A percentile compares a stretch with the other conserved stretches of the same genome.
Evolutionary conservation across 2,888 invertebrate genomes (phyloP).

Genomic region (Torymus tubicola): DNA sequence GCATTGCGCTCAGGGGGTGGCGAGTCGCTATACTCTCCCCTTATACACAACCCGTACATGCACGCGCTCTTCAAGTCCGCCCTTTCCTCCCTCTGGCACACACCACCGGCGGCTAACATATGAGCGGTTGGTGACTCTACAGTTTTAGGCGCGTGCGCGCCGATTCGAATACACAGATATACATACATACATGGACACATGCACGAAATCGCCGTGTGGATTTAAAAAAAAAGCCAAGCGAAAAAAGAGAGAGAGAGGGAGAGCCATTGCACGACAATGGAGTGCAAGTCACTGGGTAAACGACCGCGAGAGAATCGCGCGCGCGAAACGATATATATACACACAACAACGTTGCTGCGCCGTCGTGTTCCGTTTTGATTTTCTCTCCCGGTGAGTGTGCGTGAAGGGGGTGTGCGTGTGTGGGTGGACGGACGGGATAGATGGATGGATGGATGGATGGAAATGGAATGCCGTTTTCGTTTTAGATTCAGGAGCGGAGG

Average conservation of each 20-base stretch:
- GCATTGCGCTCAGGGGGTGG: background rate
- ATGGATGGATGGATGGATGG: slow-evolving; percentile 52
- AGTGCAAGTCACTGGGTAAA: slow-evolving; percentile 76
- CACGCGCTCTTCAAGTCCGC: background rate
- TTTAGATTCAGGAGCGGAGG: slow-evolving; percentile 51
- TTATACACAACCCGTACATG: background rate
- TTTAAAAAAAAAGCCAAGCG: slow-evolving; percentile 68
- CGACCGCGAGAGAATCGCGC: slow-evolving; percentile 68
- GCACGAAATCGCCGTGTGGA: slow-evolving; percentile 72
- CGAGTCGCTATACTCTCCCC: slow-evolving; percentile 21
- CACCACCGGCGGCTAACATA: slow-evolving; percentile 71
- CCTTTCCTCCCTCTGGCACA: background rate
- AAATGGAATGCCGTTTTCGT: slow-evolving; percentile 58
- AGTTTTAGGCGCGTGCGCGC: slow-evolving; percentile 66
- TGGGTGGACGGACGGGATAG: slow-evolving; percentile 32
- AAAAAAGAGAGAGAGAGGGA: background rate
- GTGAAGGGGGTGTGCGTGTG: background rate
- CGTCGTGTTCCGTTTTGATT: slow-evolving; percentile 55
- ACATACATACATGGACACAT: slow-evolving; percentile 28
- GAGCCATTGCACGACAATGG: slow-evolving; percentile 67
- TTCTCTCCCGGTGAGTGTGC: slow-evolving; percentile 33
- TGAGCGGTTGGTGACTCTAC: slow-evolving; percentile 75
- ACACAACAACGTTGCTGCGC: background rate
- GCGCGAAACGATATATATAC: slow-evolving; percentile 41
- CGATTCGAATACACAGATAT: slow-evolving; percentile 26